Evolutionary conservation across 2,797 vertebrate species (phyloP).

Genomic region (Malacoctenus gilli): DNA sequence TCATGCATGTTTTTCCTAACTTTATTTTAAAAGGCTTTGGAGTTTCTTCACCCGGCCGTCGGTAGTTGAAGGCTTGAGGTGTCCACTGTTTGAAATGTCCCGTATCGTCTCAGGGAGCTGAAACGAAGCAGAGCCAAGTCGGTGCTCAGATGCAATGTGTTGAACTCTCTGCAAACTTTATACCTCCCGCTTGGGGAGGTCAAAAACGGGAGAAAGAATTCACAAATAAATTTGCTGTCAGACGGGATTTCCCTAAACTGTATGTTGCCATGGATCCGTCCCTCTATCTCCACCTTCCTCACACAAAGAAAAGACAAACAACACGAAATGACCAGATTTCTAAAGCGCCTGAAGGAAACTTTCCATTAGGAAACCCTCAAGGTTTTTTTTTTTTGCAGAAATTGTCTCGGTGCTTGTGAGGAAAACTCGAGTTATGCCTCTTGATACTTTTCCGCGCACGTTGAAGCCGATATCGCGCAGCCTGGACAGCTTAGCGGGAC

Average conservation of each 20-base stretch:
- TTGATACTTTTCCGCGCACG: constrained; percentile 25
- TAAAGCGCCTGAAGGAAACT: constrained; percentile 33
- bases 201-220: constrained; percentile 29
- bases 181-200: constrained; percentile 36
- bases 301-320: constrained; percentile 4
- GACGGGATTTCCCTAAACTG: constrained; percentile 14
- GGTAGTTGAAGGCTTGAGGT: constrained; percentile 49
- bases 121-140: constrained; percentile 41
- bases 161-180: constrained; percentile 56
- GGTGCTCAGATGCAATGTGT: constrained; percentile 30
- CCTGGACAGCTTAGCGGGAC: constrained; percentile 29
- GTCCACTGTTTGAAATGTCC: constrained; percentile 32
- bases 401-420: constrained; percentile 31
- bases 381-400: constrained; percentile 47
- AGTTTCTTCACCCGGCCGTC: constrained; percentile 38
- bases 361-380: constrained; percentile 49
- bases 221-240: constrained; percentile 39
- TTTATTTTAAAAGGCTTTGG: constrained; percentile 20
- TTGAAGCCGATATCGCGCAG: constrained; percentile 11
- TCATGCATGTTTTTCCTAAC: constrained; percentile 4
- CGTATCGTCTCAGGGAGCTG: constrained; percentile 52
- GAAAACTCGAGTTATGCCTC: constrained; percentile 42
- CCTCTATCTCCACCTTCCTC: constrained; percentile 30
- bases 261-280: constrained; percentile 17
- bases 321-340: constrained; percentile 31